A percentile compares a stretch with the other conserved stretches of the same genome.
These are phyloP conservation scores for Apocrypta bakeri DNA, from an alignment of 1,140 invertebrate genomes.

Conservation along the genomic window DNA sequence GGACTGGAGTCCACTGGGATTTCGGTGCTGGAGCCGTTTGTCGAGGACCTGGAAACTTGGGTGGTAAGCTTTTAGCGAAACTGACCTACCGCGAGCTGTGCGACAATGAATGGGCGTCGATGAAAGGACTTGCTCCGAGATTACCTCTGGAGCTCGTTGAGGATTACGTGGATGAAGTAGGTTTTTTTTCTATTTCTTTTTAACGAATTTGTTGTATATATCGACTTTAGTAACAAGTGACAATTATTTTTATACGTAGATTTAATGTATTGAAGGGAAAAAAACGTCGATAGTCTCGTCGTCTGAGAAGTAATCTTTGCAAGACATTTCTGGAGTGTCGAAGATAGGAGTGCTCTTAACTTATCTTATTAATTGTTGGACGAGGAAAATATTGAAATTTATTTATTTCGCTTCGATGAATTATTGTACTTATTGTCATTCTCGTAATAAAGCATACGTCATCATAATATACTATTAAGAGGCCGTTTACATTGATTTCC, in stretches of 20 bases:
- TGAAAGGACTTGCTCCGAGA: slow-evolving; percentile 83
- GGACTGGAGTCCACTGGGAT: slow-evolving; percentile 70
- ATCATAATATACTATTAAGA: no score
- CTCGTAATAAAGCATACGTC: background rate
- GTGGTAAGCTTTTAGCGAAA: slow-evolving; percentile 80
- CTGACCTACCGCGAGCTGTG: slow-evolving; percentile 88
- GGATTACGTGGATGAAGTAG: background rate
- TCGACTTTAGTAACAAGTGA: no score
- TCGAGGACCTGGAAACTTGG: slow-evolving; percentile 82
- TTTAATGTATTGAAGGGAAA: no score
- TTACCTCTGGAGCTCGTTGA: slow-evolving; percentile 73
- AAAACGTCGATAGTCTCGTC: no score
- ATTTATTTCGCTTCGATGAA: background rate
- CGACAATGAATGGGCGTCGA: slow-evolving; percentile 89
- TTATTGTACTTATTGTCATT: background rate
- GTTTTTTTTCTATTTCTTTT: background rate
- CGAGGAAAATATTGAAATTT: background rate
- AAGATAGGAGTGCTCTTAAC: background rate
- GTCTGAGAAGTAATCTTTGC: no score
- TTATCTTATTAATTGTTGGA: background rate
- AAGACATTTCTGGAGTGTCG: no score
- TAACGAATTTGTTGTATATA: background rate
- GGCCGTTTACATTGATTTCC: no score
- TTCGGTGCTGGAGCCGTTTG: slow-evolving; percentile 82
- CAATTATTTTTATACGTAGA: no score